phyloP scores from a whole-genome alignment of 2,113 vertebrate species.

The Plecturocebus donacophilus region DNA sequence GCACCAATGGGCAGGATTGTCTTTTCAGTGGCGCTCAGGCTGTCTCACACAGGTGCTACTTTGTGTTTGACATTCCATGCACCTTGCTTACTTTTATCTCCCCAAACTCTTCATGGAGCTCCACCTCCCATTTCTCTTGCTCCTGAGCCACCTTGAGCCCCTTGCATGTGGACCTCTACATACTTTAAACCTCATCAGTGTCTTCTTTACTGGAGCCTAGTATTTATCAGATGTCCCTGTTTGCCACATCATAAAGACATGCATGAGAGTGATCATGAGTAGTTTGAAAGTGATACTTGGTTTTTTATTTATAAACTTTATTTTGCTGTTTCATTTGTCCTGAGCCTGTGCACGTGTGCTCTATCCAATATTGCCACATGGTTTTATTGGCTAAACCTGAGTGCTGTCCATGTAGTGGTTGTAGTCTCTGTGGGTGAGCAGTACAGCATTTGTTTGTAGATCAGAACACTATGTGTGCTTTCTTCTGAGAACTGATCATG shows the following conservation, averaged over 20 bases:
- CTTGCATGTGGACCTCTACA: neutral
- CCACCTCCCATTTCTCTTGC: neutral
- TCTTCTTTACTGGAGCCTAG: neutral
- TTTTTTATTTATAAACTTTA: neutral
- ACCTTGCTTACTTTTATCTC: neutral
- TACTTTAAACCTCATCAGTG: neutral
- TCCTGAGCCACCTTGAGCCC: neutral
- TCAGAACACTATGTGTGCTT: neutral
- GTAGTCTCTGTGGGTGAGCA: neutral
- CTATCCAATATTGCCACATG: accelerated
- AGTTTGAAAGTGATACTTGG: neutral
- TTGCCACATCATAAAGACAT: neutral
- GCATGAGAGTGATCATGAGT: neutral
- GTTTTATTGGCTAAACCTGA: neutral
- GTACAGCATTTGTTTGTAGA: neutral
- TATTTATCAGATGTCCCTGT: neutral
- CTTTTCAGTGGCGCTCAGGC: neutral
- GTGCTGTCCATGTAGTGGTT: no score
- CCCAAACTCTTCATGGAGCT: neutral
- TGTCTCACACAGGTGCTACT: neutral
- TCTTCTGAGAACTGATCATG: neutral
- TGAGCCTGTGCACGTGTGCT: neutral
- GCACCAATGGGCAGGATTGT: neutral
- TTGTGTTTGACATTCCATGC: neutral
- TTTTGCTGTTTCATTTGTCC: neutral